Conservation (phyloP, 35 echinoderm and acorn worm genomes). For the Eucidaris tribuloides region DNA sequence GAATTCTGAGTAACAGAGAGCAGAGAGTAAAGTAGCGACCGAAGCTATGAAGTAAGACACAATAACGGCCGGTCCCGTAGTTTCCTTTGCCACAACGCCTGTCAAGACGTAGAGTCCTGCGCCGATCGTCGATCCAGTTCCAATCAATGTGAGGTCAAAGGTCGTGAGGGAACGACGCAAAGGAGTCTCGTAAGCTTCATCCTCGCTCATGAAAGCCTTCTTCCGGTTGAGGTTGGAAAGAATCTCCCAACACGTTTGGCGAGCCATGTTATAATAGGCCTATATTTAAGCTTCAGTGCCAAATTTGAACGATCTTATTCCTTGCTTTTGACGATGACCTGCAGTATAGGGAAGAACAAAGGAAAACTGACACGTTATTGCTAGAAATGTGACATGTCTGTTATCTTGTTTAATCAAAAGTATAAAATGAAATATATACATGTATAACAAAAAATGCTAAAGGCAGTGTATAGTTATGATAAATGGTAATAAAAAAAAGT, state of each 20-base stretch:
- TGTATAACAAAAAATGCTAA: too few relatives aligned
- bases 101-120: slow-evolving; percentile 37
- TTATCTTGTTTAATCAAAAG: too few relatives aligned
- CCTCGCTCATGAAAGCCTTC: neutral
- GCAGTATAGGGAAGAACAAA: too few relatives aligned
- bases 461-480: too few relatives aligned
- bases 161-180: slow-evolving; percentile 26
- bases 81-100: slow-evolving; percentile 40
- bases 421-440: too few relatives aligned
- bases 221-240: neutral
- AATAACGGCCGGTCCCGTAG: slow-evolving; percentile 46
- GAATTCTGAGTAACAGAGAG: slow-evolving; percentile 48
- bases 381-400: too few relatives aligned
- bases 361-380: too few relatives aligned
- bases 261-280: too few relatives aligned
- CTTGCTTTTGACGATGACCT: too few relatives aligned
- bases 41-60: slow-evolving; percentile 22
- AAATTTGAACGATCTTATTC: too few relatives aligned
- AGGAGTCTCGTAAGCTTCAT: neutral
- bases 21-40: slow-evolving; percentile 37
- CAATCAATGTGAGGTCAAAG: slow-evolving; percentile 35
- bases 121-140: slow-evolving; percentile 29
- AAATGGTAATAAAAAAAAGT: too few relatives aligned
- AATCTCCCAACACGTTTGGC: slow-evolving; percentile 2
- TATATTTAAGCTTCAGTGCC: too few relatives aligned